phyloP scores from a whole-genome alignment of 2,888 invertebrate species.

The Panopea generosa region DNA sequence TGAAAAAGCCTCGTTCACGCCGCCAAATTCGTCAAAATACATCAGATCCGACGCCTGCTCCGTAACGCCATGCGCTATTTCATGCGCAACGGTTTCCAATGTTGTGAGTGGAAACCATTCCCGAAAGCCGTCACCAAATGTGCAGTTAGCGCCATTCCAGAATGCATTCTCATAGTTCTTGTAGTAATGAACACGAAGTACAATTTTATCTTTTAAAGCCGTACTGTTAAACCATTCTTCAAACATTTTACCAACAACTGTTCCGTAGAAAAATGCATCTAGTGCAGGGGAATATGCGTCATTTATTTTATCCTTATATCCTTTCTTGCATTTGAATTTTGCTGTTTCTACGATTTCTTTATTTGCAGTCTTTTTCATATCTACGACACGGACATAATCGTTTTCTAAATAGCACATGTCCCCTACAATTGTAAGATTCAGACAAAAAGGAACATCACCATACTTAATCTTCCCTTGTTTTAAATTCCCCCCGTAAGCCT shows the following conservation, averaged over 20 bases:
- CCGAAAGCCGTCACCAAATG: slow-evolving; percentile 68
- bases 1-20: slow-evolving; percentile 74
- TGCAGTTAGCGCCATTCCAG: slow-evolving; percentile 68
- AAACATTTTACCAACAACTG: slow-evolving; percentile 67
- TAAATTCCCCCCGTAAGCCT: slow-evolving; percentile 64
- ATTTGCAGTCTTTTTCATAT: slow-evolving; percentile 46
- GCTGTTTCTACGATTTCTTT: slow-evolving; percentile 41
- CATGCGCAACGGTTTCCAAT: slow-evolving; percentile 70
- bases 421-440: slow-evolving; percentile 39
- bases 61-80: slow-evolving; percentile 72
- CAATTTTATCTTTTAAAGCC: slow-evolving; percentile 45
- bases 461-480: slow-evolving; percentile 65
- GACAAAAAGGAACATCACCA: slow-evolving; percentile 52
- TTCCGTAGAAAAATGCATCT: slow-evolving; percentile 69
- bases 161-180: slow-evolving; percentile 66
- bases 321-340: slow-evolving; percentile 57
- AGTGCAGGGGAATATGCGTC: slow-evolving; percentile 66
- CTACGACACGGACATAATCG: slow-evolving; percentile 66
- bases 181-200: slow-evolving; percentile 71
- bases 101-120: slow-evolving; percentile 65
- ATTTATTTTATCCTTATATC: slow-evolving; percentile 62
- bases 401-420: slow-evolving; percentile 67
- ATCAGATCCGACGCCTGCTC: slow-evolving; percentile 62
- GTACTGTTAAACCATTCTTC: slow-evolving; percentile 64
- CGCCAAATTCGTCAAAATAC: slow-evolving; percentile 70